Base-by-base conservation (phyloP, 2,888 invertebrate species). In the Pollenia griseotomentosa region DNA sequence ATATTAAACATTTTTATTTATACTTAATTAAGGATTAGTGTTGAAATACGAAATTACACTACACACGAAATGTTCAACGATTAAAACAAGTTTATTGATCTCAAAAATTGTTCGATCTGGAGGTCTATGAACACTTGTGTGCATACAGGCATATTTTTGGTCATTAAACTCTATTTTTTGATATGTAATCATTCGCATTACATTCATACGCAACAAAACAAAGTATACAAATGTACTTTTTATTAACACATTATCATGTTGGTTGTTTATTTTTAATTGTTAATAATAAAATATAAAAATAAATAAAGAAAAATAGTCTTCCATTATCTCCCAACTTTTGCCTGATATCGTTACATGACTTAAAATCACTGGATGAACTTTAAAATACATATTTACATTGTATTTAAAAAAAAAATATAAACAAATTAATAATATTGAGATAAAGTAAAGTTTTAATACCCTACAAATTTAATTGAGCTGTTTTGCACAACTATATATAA, bases 331-430 rank as follows among this genome's bases (percentile, higher is more conserved):
- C 40, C 40, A 42, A 68, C 42, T 75, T 46, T 80, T 61, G 70
- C 40, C 68, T 74, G 74, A 68, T 73, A 74, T 79, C 71, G 16
- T 59, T 83, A 84, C 81, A 73, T 78, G 87, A 73, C 61, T 78
- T 81, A 78, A 87, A 87, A 84, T 84, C 84, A 81, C 77, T 55
- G n/a, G 57, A 74, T 82, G 77, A 81, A 82, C 66, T 82, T 87
- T 78, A 40, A 65, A 83, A 53, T 71, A n/a, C n/a, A n/a, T n/a
- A 16, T 57, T 46, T 46, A 55, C 14, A 44, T 33, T 61, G 33
- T 33, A 33, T 53, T 61, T 12, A 42, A 16, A 10, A 4, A 10
- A 4, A 55, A 19, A 77, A 33, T 57, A 57, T 57, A 59, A 82
- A 66, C 57, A 73, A 33, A 65, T 46, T 7, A 14, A 40, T 74